phyloP scores from a whole-genome alignment of 2,113 vertebrate genomes.

The Callithrix jacchus region DNA sequence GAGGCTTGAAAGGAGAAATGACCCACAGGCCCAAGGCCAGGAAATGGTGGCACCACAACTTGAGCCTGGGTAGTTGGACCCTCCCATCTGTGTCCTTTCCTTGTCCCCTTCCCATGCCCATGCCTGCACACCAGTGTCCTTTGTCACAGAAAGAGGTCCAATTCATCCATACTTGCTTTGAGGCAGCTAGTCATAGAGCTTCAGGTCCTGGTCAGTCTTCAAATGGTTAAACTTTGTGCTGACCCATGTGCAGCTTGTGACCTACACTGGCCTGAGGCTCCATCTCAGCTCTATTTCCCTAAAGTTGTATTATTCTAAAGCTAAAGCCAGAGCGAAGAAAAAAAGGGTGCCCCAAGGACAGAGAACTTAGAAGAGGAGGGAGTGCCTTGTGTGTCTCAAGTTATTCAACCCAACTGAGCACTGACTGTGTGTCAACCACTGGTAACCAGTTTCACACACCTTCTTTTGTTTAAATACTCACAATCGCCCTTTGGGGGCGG shows the following conservation, averaged over 20 bases:
- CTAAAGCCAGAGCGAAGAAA: not conserved
- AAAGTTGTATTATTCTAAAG: slow-evolving; percentile 5
- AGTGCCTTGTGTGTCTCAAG: not conserved
- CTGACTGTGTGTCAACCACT: not conserved
- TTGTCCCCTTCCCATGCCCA: not conserved
- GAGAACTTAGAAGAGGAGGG: not conserved
- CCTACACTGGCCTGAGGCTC: not conserved
- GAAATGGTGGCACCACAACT: not conserved
- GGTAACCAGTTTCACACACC: not conserved
- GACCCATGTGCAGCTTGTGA: not conserved
- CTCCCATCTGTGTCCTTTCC: not conserved
- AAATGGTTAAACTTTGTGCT: not conserved
- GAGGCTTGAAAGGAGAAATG: slow-evolving; percentile 8
- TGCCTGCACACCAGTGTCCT: not conserved
- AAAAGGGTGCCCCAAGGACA: not conserved
- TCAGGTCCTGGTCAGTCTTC: not conserved
- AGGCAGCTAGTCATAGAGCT: not conserved
- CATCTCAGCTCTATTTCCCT: not conserved
- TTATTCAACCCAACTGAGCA: not conserved
- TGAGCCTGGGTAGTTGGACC: not conserved
- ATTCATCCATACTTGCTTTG: not conserved
- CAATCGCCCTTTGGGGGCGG: not conserved
- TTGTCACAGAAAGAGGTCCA: not conserved
- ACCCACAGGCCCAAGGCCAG: not conserved
- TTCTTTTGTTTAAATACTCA: not conserved